Conservation (phyloP, 2,113 vertebrate species). For the Fukomys damarensis region DNA sequence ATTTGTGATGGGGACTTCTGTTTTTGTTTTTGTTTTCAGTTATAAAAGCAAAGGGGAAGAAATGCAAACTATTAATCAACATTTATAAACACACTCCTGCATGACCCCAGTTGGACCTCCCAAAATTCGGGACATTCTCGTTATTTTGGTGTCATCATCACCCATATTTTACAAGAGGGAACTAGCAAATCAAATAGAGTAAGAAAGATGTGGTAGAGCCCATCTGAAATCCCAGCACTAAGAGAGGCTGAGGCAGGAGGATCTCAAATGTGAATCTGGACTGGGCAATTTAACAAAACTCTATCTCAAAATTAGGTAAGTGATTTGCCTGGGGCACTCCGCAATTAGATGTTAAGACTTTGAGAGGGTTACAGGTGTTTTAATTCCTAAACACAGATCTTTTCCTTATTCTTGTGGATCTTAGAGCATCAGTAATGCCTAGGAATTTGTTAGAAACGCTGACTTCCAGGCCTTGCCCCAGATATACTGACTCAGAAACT, state of each 20-base stretch:
- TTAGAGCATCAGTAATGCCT: neutral
- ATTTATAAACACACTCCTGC: neutral
- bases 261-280: neutral
- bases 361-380: neutral
- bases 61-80: neutral
- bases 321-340: neutral
- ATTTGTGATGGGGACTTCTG: neutral
- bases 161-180: neutral
- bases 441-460: neutral
- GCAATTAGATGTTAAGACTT: neutral
- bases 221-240: neutral
- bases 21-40: constrained; percentile 36
- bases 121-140: neutral
- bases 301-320: neutral
- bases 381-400: neutral
- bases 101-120: neutral
- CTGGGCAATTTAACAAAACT: neutral
- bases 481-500: neutral
- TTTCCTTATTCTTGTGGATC: neutral
- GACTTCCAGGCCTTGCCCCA: neutral
- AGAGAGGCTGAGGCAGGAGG: neutral
- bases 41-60: constrained; percentile 35
- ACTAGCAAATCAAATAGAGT: neutral
- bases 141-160: neutral
- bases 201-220: neutral